phyloP scores from a whole-genome alignment of 2,113 vertebrate genomes.

The Tichodroma muraria region DNA sequence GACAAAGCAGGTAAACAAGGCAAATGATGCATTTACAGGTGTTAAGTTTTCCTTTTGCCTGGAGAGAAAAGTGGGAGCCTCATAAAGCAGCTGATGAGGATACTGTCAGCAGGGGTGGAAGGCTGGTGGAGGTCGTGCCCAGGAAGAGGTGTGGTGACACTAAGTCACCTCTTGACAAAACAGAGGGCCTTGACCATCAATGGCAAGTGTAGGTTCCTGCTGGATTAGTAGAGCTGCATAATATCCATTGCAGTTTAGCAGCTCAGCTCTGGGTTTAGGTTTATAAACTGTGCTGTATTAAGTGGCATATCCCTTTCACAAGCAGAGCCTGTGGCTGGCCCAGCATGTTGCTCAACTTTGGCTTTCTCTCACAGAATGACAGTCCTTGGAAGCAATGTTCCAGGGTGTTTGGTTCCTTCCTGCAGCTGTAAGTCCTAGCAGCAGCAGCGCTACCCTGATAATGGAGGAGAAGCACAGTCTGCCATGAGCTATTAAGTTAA shows the following conservation, averaged over 20 bases:
- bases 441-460: background rate
- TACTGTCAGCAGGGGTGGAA: background rate
- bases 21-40: background rate
- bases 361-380: background rate
- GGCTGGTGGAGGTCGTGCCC: background rate
- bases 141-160: background rate
- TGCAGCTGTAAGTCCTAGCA: conserved; percentile 10
- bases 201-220: background rate
- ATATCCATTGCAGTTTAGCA: background rate
- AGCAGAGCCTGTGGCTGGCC: background rate
- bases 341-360: background rate
- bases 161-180: background rate
- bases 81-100: background rate
- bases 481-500: conserved; percentile 13
- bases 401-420: conserved; percentile 17
- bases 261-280: background rate
- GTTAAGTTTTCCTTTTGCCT: background rate
- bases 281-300: background rate
- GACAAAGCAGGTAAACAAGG: background rate
- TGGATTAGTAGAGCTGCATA: background rate
- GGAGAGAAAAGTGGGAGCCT: background rate
- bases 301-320: background rate
- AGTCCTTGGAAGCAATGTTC: conserved; percentile 14
- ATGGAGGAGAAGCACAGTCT: background rate
- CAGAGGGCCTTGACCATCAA: background rate